Evolutionary conservation across 2,797 vertebrate species (phyloP), one percentile per base, ranked within the genome.

Genomic region (Choloepus didactylus): DNA sequence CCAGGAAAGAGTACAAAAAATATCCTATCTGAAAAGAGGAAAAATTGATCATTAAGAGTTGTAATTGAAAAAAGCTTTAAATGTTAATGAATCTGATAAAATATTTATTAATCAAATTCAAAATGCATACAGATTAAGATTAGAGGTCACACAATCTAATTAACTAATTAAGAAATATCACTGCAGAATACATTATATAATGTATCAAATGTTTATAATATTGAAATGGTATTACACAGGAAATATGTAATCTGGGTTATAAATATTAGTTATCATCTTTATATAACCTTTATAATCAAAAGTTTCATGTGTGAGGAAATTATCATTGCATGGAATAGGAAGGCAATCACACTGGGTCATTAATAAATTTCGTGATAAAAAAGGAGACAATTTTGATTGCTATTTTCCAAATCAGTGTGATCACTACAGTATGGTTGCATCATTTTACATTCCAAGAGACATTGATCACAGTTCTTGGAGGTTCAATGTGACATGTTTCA

Each of bases 21-120:
- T 35, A 15, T 49, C 14, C 49, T 79, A 21, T 56, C 25, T 31
- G 41, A 96, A 88, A 84, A 41, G 18, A 64, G 4, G 21, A n/a
- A 72, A 94, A 87, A 89, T 88, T 91, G 91, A 44, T 91, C 31
- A 79, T 41, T 95, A 70, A 85, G 15, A 84, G 11, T 1, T 5
- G 0, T 95, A 79, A 89, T 85, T 95, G 54, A 5, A 84, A 91
- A 89, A 59, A 29, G 9, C 23, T 6, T 89, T 92, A 95, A 93
- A 94, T 94, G 49, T 86, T 96, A 97, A 96, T 93, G 66, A 77
- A 93, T 46, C 87, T 92, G 19, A 81, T 94, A 94, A 87, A 82
- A 91, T 89, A 94, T 91, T 96, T 94, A 95, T 93, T 27, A 89
- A 67, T 91, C 70, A 66, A 31, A 89, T 96, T 89, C 27, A 93